phyloP scores from a whole-genome alignment of 1,140 invertebrate genomes.

The Hycleus cichorii region DNA sequence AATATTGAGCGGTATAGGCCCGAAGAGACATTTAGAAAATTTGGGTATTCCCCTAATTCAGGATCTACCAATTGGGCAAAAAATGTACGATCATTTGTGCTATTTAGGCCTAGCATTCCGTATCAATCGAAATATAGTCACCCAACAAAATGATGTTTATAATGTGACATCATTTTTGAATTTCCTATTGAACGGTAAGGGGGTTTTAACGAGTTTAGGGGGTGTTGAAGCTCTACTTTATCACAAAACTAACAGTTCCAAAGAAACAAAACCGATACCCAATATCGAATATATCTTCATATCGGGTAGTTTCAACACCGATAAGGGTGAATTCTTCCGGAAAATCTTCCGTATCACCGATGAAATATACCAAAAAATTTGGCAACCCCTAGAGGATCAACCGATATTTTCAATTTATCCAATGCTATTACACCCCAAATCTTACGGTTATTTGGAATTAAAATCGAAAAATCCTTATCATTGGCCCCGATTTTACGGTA shows the following conservation, averaged over 20 bases:
- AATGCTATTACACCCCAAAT: conserved; percentile 66
- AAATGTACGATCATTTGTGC: conserved; percentile 48
- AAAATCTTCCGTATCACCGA: conserved; percentile 28
- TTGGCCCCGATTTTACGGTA: conserved; percentile 56
- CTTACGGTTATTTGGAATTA: conserved; percentile 58
- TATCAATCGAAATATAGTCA: conserved; percentile 27
- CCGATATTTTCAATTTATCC: conserved; percentile 49
- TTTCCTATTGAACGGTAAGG: conserved; percentile 24
- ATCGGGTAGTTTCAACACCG: conserved; percentile 29
- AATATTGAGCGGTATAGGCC: conserved; percentile 74
- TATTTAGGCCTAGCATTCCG: conserved; percentile 36
- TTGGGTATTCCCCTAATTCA: conserved; percentile 39
- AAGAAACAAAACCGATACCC: conserved; percentile 40
- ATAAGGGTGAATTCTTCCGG: conserved; percentile 24
- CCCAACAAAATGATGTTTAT: neutral
- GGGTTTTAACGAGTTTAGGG: conserved; percentile 34
- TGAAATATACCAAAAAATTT: conserved; percentile 16
- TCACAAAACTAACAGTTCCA: conserved; percentile 42
- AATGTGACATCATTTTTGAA: conserved; percentile 9
- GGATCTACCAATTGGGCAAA: conserved; percentile 48
- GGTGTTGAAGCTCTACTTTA: conserved; percentile 49
- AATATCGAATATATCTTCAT: conserved; percentile 56
- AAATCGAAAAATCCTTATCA: conserved; percentile 62
- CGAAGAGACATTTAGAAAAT: conserved; percentile 47
- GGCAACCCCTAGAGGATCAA: conserved; percentile 9